Conservation (phyloP, 2,113 vertebrate genomes). For the Solea senegalensis region DNA sequence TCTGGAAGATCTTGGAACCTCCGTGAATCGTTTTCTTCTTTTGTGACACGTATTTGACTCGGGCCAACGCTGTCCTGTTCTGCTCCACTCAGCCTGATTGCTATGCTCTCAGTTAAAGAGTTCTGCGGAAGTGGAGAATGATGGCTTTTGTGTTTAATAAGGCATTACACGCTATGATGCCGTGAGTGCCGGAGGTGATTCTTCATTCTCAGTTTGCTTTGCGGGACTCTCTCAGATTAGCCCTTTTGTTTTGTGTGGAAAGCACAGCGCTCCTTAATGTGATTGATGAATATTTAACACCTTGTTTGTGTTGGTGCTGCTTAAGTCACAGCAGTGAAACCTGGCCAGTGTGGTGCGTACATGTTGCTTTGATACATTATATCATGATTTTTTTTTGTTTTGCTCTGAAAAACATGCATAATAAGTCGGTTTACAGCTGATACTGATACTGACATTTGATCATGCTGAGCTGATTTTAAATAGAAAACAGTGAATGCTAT, state of each 20-base stretch:
- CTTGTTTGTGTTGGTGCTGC: conserved; percentile 45
- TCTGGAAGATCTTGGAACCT: conserved; percentile 58
- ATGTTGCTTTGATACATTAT: not conserved
- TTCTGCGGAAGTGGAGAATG: conserved; percentile 34
- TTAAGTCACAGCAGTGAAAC: conserved; percentile 12
- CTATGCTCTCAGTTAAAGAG: conserved; percentile 50
- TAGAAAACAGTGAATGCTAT: conserved; percentile 12
- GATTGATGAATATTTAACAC: conserved; percentile 72
- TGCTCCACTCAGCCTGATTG: conserved; percentile 54
- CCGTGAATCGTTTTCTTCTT: conserved; percentile 53
- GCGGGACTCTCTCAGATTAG: conserved; percentile 48
- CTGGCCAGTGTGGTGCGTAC: not conserved
- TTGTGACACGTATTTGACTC: conserved; percentile 46
- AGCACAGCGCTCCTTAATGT: conserved; percentile 55
- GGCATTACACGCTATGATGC: conserved; percentile 30
- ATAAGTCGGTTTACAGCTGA: conserved; percentile 9
- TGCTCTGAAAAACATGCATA: not conserved
- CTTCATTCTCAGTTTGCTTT: conserved; percentile 49
- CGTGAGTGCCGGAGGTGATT: conserved; percentile 40
- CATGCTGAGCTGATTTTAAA: conserved; percentile 20
- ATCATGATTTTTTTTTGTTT: conserved; percentile 13
- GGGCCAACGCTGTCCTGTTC: conserved; percentile 25
- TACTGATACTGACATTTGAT: not conserved
- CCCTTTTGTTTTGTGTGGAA: conserved; percentile 62
- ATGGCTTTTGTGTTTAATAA: conserved; percentile 48